phyloP scores from a whole-genome alignment of 2,113 vertebrate genomes.

The Callionymus lyra region DNA sequence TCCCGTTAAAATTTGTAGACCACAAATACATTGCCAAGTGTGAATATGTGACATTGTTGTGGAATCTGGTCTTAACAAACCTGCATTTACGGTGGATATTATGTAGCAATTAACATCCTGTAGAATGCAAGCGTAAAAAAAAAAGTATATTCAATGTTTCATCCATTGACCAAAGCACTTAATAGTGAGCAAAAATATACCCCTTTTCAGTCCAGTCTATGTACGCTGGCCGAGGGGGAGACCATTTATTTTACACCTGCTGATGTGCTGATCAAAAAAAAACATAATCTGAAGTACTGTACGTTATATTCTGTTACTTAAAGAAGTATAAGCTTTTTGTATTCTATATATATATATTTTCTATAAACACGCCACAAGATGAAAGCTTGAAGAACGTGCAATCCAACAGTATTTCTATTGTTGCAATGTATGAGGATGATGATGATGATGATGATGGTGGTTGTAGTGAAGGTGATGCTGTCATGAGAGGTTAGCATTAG shows the following conservation, averaged over 20 bases:
- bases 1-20: slow-evolving; percentile 30
- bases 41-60: slow-evolving; percentile 49
- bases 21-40: slow-evolving; percentile 38
- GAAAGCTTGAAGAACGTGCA: slow-evolving; percentile 67
- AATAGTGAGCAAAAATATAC: slow-evolving; percentile 53
- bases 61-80: slow-evolving; percentile 34
- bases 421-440: slow-evolving; percentile 56
- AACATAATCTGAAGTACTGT: slow-evolving; percentile 70
- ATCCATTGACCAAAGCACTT: slow-evolving; percentile 64
- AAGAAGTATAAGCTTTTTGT: slow-evolving; percentile 71
- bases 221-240: slow-evolving; percentile 46
- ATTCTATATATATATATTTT: slow-evolving; percentile 71
- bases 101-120: slow-evolving; percentile 66
- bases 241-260: slow-evolving; percentile 59
- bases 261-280: slow-evolving; percentile 67
- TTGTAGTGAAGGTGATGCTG: slow-evolving; percentile 44
- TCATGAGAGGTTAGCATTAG: slow-evolving; percentile 56
- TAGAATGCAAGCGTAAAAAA: slow-evolving; percentile 59
- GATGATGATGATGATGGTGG: slow-evolving; percentile 36
- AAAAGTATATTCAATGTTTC: slow-evolving; percentile 54
- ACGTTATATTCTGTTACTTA: slow-evolving; percentile 71
- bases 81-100: slow-evolving; percentile 53
- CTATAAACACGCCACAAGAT: slow-evolving; percentile 64
- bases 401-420: slow-evolving; percentile 67
- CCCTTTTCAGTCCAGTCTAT: slow-evolving; percentile 45